These are phyloP conservation scores for Margaritifera margaritifera DNA, from an alignment of 2,888 invertebrate species.

Conservation along the genomic window DNA sequence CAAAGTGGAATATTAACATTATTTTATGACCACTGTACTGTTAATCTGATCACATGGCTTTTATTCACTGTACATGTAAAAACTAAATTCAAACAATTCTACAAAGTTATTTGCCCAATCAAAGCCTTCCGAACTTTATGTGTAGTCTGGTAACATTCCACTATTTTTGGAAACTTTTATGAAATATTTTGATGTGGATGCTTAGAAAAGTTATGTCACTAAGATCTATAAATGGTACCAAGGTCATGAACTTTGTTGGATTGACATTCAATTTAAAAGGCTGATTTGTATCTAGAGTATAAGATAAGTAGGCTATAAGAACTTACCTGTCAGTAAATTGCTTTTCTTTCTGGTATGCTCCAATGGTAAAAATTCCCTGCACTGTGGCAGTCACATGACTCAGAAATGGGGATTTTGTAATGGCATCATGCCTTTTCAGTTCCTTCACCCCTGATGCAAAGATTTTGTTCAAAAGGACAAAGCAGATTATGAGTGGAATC, in stretches of 20 bases:
- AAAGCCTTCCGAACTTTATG: no score
- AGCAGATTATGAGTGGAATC: conserved; percentile 69
- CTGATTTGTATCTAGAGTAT: no score
- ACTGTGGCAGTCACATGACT: conserved; percentile 77
- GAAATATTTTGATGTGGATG: neutral
- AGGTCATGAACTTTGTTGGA: no score
- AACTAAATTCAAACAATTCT: no score
- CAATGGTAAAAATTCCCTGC: conserved; percentile 78
- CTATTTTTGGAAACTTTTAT: neutral
- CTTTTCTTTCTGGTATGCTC: conserved; percentile 77
- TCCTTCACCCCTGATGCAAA: conserved; percentile 72
- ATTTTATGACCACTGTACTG: no score
- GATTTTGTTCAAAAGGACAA: conserved; percentile 69
- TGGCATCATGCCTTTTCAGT: conserved; percentile 75
- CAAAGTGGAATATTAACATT: no score
- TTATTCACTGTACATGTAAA: no score
- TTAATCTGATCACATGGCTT: no score
- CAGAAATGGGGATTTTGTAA: conserved; percentile 77
- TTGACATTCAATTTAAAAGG: no score
- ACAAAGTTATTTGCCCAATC: no score
- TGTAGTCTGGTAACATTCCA: neutral
- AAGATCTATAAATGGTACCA: no score
- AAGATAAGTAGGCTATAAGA: neutral
- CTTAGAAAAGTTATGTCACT: no score
- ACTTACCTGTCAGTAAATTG: conserved; percentile 69